These are phyloP conservation scores for Pseudococcus jackbeardsleyi DNA, from an alignment of 2,888 invertebrate genomes.

Conservation along the genomic window DNA sequence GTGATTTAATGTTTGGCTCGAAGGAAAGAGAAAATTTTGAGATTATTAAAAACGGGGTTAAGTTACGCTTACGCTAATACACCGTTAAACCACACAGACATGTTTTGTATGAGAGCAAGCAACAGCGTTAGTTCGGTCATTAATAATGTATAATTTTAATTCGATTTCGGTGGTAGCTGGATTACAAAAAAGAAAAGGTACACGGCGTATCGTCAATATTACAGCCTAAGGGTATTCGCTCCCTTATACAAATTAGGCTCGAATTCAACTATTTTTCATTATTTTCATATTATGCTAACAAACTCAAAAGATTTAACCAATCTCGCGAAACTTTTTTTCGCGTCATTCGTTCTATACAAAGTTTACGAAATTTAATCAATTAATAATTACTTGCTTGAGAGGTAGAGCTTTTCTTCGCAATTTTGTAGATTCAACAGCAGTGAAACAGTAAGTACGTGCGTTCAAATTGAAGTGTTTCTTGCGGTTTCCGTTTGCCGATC, in stretches of 20 bases:
- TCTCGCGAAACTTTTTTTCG: slow-evolving; percentile 27
- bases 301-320: slow-evolving; percentile 52
- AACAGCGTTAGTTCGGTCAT: slow-evolving; percentile 50
- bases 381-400: slow-evolving; percentile 33
- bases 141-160: slow-evolving; percentile 59
- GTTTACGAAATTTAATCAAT: slow-evolving; percentile 51
- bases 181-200: slow-evolving; percentile 58
- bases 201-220: slow-evolving; percentile 46
- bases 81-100: slow-evolving; percentile 19
- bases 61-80: slow-evolving; percentile 20
- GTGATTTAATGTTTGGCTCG: slow-evolving; percentile 3
- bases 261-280: slow-evolving; percentile 57
- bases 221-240: slow-evolving; percentile 45
- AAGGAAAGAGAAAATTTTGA: slow-evolving; percentile 52
- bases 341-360: slow-evolving; percentile 38
- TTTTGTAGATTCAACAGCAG: not conserved
- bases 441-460: too few species aligned
- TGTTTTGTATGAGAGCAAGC: slow-evolving; percentile 27
- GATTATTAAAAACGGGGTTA: slow-evolving; percentile 51
- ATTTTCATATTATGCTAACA: slow-evolving; percentile 27
- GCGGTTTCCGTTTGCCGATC: too few species aligned
- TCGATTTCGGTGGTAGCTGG: slow-evolving; percentile 57
- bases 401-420: not conserved
- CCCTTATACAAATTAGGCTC: slow-evolving; percentile 61
- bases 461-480: not conserved